Evolutionary conservation across 2,113 vertebrate genomes (phyloP).

Genomic region (Salvator merianae): DNA sequence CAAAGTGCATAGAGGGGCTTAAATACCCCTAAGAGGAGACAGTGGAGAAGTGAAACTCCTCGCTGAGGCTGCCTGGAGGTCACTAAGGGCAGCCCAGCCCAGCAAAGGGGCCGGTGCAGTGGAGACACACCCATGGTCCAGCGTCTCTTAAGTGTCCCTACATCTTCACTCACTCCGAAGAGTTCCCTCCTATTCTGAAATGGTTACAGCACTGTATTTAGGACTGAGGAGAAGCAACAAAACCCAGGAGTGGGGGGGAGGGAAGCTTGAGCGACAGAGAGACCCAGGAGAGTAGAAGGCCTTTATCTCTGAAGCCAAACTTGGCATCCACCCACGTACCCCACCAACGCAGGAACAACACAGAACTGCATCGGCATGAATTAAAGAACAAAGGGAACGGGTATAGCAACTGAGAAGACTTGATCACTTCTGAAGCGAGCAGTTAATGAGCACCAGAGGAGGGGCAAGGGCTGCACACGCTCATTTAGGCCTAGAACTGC

Average conservation of each 20-base stretch:
- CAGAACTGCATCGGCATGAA: slow-evolving; percentile 18
- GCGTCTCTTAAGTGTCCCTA: neutral
- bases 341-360: neutral
- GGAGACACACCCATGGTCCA: no score
- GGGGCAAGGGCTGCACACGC: neutral
- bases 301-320: slow-evolving; percentile 19
- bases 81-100: no score
- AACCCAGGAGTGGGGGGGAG: neutral
- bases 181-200: neutral
- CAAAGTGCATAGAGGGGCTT: no score
- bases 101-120: no score
- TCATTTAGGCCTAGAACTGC: neutral
- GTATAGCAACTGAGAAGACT: neutral
- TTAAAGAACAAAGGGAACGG: slow-evolving; percentile 31
- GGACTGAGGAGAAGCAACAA: neutral
- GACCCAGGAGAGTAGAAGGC: neutral
- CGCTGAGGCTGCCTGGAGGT: no score
- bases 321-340: slow-evolving; percentile 24
- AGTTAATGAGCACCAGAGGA: slow-evolving; percentile 4
- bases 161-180: neutral
- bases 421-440: neutral
- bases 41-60: no score
- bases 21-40: no score
- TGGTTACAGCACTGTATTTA: neutral
- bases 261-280: neutral